These are phyloP conservation scores for Callitettix versicolor DNA, from an alignment of 1,140 invertebrate species.

Conservation along the genomic window DNA sequence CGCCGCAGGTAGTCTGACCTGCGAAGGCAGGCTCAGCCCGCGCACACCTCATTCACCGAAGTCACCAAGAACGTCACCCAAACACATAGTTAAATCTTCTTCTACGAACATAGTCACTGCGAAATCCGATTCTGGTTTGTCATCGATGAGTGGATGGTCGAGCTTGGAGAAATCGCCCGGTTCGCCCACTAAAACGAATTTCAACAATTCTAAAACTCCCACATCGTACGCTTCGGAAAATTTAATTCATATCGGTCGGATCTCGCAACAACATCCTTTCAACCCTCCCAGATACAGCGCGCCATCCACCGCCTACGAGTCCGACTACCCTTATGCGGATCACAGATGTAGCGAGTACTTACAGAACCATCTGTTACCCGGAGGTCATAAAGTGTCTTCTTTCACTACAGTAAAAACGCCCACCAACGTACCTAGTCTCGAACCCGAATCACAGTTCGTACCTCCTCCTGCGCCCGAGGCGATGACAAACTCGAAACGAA, in stretches of 20 bases:
- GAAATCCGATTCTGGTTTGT: slow-evolving; percentile 73
- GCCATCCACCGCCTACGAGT: slow-evolving; percentile 30
- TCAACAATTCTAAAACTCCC: slow-evolving; percentile 13
- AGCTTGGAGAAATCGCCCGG: slow-evolving; percentile 72
- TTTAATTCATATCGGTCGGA: slow-evolving; percentile 13
- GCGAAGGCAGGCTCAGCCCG: slow-evolving; percentile 46
- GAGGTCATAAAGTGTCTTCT: slow-evolving; percentile 36
- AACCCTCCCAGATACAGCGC: slow-evolving; percentile 16
- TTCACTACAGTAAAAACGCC: slow-evolving; percentile 38
- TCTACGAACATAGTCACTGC: slow-evolving; percentile 49
- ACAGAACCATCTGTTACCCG: slow-evolving; percentile 29
- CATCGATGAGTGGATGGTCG: slow-evolving; percentile 71
- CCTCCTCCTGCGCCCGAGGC: slow-evolving; percentile 35
- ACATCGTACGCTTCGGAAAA: slow-evolving; percentile 14
- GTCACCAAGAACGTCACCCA: slow-evolving; percentile 61
- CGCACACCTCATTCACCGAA: slow-evolving; percentile 53
- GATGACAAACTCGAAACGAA: not conserved
- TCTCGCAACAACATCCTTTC: slow-evolving; percentile 13
- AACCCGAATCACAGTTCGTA: slow-evolving; percentile 35
- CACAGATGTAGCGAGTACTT: slow-evolving; percentile 18
- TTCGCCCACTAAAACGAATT: slow-evolving; percentile 42
- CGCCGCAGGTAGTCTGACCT: not conserved
- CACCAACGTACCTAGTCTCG: slow-evolving; percentile 19
- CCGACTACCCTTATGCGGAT: slow-evolving; percentile 26
- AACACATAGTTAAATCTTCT: slow-evolving; percentile 50